Conservation (phyloP, 2,113 vertebrate species). For the Seriola rivoliana region DNA sequence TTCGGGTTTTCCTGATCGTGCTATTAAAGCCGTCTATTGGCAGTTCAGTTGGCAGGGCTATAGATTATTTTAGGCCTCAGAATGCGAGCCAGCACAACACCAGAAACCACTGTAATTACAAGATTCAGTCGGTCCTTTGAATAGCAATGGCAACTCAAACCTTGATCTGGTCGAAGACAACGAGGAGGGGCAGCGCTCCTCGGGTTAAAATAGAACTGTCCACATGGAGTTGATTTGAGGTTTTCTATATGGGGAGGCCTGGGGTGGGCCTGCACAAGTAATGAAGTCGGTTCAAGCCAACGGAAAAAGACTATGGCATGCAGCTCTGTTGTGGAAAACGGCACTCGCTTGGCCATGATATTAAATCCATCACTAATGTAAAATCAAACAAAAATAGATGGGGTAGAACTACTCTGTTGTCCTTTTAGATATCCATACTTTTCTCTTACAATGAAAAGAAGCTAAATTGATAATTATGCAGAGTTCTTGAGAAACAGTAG, state of each 20-base stretch:
- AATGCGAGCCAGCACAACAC: slow-evolving; percentile 70
- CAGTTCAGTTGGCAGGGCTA: slow-evolving; percentile 60
- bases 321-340: slow-evolving; percentile 51
- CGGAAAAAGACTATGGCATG: slow-evolving; percentile 67
- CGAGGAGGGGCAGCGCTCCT: slow-evolving; percentile 65
- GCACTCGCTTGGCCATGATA: slow-evolving; percentile 57
- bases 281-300: slow-evolving; percentile 64
- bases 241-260: slow-evolving; percentile 78
- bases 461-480: slow-evolving; percentile 11
- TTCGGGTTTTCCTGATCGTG: slow-evolving; percentile 77
- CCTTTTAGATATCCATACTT: not conserved
- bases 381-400: slow-evolving; percentile 39
- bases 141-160: slow-evolving; percentile 61
- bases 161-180: slow-evolving; percentile 81
- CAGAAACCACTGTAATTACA: slow-evolving; percentile 84
- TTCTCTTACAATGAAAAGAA: slow-evolving; percentile 32
- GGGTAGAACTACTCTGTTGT: slow-evolving; percentile 11
- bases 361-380: slow-evolving; percentile 63
- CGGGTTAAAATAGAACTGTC: slow-evolving; percentile 79
- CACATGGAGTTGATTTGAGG: slow-evolving; percentile 85
- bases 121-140: slow-evolving; percentile 76
- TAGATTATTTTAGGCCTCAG: slow-evolving; percentile 78
- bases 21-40: slow-evolving; percentile 74
- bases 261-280: slow-evolving; percentile 64
- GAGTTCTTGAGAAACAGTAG: slow-evolving; percentile 1